Base-by-base conservation (phyloP, 2,888 invertebrate genomes). In the Chelonus formosanus region DNA sequence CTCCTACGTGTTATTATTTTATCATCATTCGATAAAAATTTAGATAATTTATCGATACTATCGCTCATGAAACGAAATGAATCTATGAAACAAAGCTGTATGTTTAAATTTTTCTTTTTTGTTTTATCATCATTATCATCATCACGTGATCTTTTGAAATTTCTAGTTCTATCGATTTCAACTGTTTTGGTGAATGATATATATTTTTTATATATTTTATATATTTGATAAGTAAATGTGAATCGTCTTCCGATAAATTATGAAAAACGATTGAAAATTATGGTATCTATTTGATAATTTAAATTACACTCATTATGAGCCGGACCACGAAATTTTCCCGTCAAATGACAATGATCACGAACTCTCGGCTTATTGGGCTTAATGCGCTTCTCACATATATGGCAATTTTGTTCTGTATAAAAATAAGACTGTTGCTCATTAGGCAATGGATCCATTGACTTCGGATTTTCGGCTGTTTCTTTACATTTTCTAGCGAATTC, bases 61-160 rank as follows among this genome's bases (percentile, higher is more conserved):
- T 72, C 66, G 6, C 73, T 53, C 75, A 80, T 75, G 67, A 80
- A 81, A n/a, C 75, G 67, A 55, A 74, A 76, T 31, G 75, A 78
- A 69, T 80, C 78, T 32, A 80, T 64, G 53, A 75, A 76, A 10
- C 34, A 20, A 8, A 50, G 3, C 7, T 50, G n/a, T 10, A 56
- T n/a, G n/a, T 31, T 43, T 32, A 2, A 7, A 20, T 20, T 20
- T 20, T 20, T 20, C 2, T 20, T n/a, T n/a, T 20, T 20, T 20
- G 1, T 20, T 20, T 1, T 20, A 20, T 20, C 20, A 20, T 20
- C 2, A 20, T 20, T 2, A n/a, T n/a, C n/a, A n/a, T n/a, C n/a
- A 4, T 44, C 5, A 3, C 43, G 6, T 6, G 40, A 40, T 40
- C 40, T 4, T 40, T 40, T 40, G 1, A 4, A 4, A 40, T 40